Base-by-base conservation (phyloP, 2,797 vertebrate species). In the Caiman crocodilus region DNA sequence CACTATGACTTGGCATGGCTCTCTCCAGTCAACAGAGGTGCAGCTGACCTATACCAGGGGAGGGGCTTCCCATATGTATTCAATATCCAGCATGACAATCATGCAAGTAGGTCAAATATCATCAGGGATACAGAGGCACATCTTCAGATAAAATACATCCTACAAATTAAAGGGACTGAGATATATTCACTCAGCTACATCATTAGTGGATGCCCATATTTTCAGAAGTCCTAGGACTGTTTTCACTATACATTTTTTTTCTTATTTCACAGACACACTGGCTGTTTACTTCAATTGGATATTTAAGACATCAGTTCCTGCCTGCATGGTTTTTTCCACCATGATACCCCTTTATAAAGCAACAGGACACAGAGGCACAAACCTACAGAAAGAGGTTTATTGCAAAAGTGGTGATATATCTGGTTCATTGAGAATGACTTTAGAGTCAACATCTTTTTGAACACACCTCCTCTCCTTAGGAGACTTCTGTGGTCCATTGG, bases 41-140 rank as follows among this genome's bases (percentile, higher is more conserved):
- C 50, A 79, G 80, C 32, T 1, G 7, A 81, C 42, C 28, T 7
- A 17, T 30, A 8, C 28, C 2, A 5, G n/a, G 21, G 14, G 79
- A 85, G 85, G 73, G 71, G 16, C 60, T 50, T 83, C 25, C 78
- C 65, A 69, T 93, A 30, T 1, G 0, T 2, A 1, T 32, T 26
- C 14, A 61, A 63, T n/a, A 42, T 42, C 28, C 77, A 90, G 76
- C 14, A 1, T 7, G 0, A 1, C 30, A 32, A 56, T 87, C 56
- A 28, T 63, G 75, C 60, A 65, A 0, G 0, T 5, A 0, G 3
- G 60, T 30, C 89, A 84, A 4, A 12, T 76, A 25, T 42, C 0
- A 0, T 3, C 42, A 76, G 6, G 0, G 0, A 3, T 21, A 42
- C 61, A 58, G 16, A 73, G 7, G 4, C 56, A 84, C 67, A 59